Evolutionary conservation across 2,797 vertebrate genomes (phyloP), one percentile per base, ranked within the genome.

Genomic region (Gambelia wislizenii): DNA sequence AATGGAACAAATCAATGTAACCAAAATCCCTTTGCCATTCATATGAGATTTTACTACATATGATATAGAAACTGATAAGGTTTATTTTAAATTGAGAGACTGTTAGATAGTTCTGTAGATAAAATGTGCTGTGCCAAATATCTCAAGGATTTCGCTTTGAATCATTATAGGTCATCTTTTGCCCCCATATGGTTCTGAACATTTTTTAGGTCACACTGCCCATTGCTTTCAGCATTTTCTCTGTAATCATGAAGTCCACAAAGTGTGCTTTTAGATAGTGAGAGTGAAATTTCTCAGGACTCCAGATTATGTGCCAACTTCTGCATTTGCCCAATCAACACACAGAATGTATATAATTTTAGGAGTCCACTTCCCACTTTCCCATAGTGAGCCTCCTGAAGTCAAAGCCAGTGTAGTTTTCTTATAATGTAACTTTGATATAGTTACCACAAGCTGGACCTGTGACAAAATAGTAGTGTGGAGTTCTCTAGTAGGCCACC

Each of bases 101-200:
- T 64, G n/a, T n/a, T 64, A 47, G 36, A 61, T 13, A 80, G 39
- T 25, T n/a, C 49, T 78, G 42, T 83, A 67, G 76, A 79, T 88
- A 69, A 67, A 83, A 80, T 80, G 72, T n/a, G 49, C 33, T 49
- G 88, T 89, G 88, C 88, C 88, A 89, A 85, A 89, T 89, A 89
- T 39, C 67, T 89, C n/a, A 67, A 69, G 27, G 79, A 64, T 64
- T 75, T 16, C 30, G 30, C 25, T 75, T 39, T 36, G 47, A 70
- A 70, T 87, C 10, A 22, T 30, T 64, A 75, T 44, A 75, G 49
- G 42, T 9, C 76, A 52, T 80, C 2, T 2, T 72, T 79, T 30
- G 13, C 30, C 20, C 69, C 70, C 64, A 10, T 18, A 64, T 75
- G 4, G n/a, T 86, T 82, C 54, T 74, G 69, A 81, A n/a, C 27